A percentile compares a stretch with the other conserved stretches of the same genome.
These are phyloP conservation scores for Hemithea aestivaria DNA, from an alignment of 2,888 invertebrate species.

Conservation along the genomic window DNA sequence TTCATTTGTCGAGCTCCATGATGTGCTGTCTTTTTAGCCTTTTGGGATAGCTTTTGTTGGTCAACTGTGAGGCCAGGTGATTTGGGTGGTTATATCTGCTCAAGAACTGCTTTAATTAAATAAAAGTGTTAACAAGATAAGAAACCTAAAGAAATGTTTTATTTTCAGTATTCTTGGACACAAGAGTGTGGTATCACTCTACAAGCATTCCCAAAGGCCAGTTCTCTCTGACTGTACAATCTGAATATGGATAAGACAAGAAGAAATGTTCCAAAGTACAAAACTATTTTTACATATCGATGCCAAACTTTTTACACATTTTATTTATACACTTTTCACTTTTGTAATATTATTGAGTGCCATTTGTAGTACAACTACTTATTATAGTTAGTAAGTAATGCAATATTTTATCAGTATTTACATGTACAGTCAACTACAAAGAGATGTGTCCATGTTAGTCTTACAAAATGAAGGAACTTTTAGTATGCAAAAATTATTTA, in stretches of 20 bases:
- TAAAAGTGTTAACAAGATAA: too few relatives aligned
- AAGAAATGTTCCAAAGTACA: conserved; percentile 35
- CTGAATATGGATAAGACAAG: conserved; percentile 89
- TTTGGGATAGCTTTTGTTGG: too few relatives aligned
- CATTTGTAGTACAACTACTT: conserved; percentile 65
- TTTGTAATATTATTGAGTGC: conserved; percentile 46
- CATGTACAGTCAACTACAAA: too few relatives aligned
- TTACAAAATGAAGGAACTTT: too few relatives aligned
- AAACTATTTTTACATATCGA: conserved; percentile 62
- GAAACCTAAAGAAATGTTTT: too few relatives aligned
- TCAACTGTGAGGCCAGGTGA: too few relatives aligned
- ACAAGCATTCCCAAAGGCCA: conserved; percentile 89
- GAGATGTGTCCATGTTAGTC: too few relatives aligned
- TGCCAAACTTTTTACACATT: conserved; percentile 59
- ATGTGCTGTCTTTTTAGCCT: too few relatives aligned
- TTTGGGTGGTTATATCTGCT: too few relatives aligned
- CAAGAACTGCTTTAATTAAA: too few relatives aligned
- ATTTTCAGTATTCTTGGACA: conserved; percentile 88
- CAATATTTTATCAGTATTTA: conserved; percentile 44
- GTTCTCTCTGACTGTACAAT: conserved; percentile 92
- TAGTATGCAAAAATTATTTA: too few relatives aligned
- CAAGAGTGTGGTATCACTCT: conserved; percentile 94
- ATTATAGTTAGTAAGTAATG: conserved; percentile 42
- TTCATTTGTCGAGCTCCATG: too few relatives aligned
- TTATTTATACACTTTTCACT: conserved; percentile 42